Percentiles rank a stretch among this genome's conserved stretches.
Evolutionary conservation across 2,113 vertebrate genomes (phyloP).

Genomic region (Fulica atra): DNA sequence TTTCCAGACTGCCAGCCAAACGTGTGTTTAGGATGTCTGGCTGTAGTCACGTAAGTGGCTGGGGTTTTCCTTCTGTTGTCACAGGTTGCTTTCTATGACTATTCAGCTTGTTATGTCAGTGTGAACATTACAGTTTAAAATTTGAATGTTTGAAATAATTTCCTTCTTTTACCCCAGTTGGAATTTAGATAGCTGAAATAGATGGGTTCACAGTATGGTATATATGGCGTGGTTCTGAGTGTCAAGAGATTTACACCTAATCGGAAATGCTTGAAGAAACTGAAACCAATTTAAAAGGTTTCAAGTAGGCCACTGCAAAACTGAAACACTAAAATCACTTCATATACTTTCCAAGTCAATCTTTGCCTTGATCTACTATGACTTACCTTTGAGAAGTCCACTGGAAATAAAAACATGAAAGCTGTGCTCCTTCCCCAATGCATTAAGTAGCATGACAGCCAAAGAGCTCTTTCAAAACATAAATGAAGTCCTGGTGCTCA

Average conservation of each 20-base stretch:
- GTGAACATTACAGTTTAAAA: neutral
- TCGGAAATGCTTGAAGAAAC: neutral
- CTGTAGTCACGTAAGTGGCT: neutral
- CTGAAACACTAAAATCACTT: neutral
- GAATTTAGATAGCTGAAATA: neutral
- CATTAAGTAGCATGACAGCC: neutral
- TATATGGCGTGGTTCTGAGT: neutral
- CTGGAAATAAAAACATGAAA: neutral
- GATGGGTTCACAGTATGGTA: neutral
- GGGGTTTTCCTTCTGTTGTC: neutral
- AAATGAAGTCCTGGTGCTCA: neutral
- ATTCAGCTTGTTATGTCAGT: neutral
- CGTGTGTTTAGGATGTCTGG: neutral
- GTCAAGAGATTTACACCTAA: neutral
- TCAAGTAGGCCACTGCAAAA: neutral
- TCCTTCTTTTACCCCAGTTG: neutral
- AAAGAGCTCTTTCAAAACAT: neutral
- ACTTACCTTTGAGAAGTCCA: neutral
- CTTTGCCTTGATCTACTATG: neutral
- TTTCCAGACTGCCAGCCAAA: slow-evolving; percentile 31
- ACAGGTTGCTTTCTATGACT: neutral
- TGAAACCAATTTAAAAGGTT: neutral
- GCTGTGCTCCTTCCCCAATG: neutral
- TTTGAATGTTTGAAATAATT: neutral
- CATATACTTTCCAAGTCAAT: neutral